These are phyloP conservation scores for Capitella teleta DNA, from an alignment of 1,140 invertebrate species.

Conservation along the genomic window DNA sequence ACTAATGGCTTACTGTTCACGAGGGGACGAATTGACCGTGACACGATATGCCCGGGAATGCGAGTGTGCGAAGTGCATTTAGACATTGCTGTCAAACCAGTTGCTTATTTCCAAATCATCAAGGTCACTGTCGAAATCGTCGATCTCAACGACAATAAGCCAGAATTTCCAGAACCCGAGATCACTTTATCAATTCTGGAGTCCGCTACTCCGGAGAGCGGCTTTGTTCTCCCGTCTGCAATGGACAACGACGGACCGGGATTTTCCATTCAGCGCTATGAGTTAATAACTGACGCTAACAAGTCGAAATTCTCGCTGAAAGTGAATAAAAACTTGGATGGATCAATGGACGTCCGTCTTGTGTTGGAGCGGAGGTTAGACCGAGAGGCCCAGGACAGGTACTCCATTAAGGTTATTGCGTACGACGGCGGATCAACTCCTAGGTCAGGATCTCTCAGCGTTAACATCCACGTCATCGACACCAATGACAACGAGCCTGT, in stretches of 20 bases:
- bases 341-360: neutral
- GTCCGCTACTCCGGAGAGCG: neutral
- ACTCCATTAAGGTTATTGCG: neutral
- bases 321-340: neutral
- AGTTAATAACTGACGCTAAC: neutral
- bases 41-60: conserved; percentile 1
- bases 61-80: neutral
- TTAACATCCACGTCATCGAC: conserved; percentile 15
- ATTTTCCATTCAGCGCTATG: neutral
- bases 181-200: neutral
- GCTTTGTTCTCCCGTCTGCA: neutral
- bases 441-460: neutral
- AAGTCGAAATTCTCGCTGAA: neutral
- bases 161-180: neutral
- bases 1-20: too few species aligned
- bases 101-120: conserved; percentile 4
- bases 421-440: neutral
- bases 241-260: conserved; percentile 5
- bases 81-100: conserved; percentile 9
- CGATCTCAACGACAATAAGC: conserved; percentile 9
- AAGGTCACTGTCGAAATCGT: conserved; percentile 4
- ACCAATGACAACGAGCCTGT: conserved; percentile 35
- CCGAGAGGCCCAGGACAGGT: neutral
- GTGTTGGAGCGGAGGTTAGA: neutral
- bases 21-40: conserved; percentile 5